A percentile compares a stretch with the other conserved stretches of the same genome.
Conservation (phyloP, 2,797 vertebrate species). For the Rousettus madagascariensis region DNA sequence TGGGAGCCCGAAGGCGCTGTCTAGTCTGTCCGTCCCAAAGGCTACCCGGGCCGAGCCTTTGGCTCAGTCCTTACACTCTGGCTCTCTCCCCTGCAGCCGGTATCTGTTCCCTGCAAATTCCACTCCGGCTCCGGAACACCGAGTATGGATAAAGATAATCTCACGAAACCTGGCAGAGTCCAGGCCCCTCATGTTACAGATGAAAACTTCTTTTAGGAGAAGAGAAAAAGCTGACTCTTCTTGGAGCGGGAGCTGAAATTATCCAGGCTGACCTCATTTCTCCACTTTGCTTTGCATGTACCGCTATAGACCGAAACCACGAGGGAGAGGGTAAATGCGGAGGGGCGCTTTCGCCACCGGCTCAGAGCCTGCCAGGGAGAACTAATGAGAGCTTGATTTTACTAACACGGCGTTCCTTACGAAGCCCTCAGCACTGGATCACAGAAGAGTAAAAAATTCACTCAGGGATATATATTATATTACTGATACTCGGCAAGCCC, state of each 20-base stretch:
- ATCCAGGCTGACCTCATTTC: neutral
- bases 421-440: neutral
- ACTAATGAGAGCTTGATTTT: neutral
- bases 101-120: neutral
- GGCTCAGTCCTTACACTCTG: neutral
- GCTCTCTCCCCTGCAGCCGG: neutral
- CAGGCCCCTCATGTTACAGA: neutral
- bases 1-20: neutral
- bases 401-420: neutral
- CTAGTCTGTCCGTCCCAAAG: neutral
- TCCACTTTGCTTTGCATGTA: neutral
- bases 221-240: neutral
- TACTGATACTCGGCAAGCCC: conserved; percentile 19
- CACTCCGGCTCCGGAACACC: neutral
- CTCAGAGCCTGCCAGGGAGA: neutral
- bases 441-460: conserved; percentile 3
- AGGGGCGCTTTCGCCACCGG: neutral
- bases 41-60: accelerated
- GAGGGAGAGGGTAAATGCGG: too few relatives aligned
- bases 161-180: neutral
- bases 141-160: neutral
- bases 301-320: neutral
- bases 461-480: neutral
- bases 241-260: neutral
- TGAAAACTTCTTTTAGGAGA: neutral